A percentile compares a stretch with the other conserved stretches of the same genome.
Conservation (phyloP, 64 coral and sea anemone genomes). For the Stichodactyla helianthus region DNA sequence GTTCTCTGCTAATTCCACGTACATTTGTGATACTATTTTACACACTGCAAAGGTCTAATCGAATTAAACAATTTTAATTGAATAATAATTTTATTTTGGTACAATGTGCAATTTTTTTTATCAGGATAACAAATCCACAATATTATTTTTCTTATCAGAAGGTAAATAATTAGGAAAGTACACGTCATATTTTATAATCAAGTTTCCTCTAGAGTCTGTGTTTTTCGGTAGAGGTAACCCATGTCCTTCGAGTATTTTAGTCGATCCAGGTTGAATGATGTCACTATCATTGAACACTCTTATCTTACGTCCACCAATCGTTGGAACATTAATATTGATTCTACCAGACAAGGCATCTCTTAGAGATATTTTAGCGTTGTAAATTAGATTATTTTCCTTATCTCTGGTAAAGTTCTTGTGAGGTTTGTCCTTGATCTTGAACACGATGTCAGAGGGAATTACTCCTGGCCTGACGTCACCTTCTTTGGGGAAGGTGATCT, state of each 20-base stretch:
- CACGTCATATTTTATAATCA: conserved; percentile 77
- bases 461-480: conserved; percentile 83
- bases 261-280: conserved; percentile 54
- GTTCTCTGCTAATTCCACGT: too few relatives aligned
- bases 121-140: conserved; percentile 50
- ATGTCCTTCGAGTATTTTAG: conserved; percentile 53
- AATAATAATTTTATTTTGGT: not conserved
- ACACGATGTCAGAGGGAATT: conserved; percentile 84
- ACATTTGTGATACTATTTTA: not conserved
- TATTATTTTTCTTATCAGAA: conserved; percentile 51
- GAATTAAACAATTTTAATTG: not conserved
- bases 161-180: conserved; percentile 63
- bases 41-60: not conserved
- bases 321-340: conserved; percentile 42
- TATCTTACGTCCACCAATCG: conserved; percentile 52
- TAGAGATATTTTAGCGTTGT: conserved; percentile 66
- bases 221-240: conserved; percentile 86
- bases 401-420: conserved; percentile 73
- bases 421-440: conserved; percentile 74
- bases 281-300: conserved; percentile 42
- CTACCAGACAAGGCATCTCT: conserved; percentile 76
- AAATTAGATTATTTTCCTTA: conserved; percentile 71
- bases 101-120: not conserved
- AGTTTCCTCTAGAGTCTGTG: conserved; percentile 45
- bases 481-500: conserved; percentile 57